Conservation (phyloP, 2,797 vertebrate species). For the Poecilia velifera region DNA sequence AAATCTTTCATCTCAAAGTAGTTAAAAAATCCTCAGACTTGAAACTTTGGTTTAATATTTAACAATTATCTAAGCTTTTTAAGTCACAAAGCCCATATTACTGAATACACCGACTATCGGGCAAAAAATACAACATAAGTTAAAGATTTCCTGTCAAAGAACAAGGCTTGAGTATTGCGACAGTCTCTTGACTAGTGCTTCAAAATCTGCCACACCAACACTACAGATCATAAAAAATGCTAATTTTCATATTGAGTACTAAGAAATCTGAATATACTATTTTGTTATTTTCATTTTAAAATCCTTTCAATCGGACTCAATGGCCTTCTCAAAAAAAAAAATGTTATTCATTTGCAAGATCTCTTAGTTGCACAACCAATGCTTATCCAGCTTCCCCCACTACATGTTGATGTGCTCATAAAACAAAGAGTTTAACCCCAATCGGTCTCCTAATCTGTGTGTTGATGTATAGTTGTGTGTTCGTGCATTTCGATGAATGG, state of each 20-base stretch:
- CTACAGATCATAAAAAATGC: neutral
- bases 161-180: neutral
- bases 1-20: neutral
- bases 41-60: neutral
- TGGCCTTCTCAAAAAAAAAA: too few relatives aligned
- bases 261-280: neutral
- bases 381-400: neutral
- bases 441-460: neutral
- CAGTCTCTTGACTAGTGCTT: neutral
- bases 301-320: too few relatives aligned
- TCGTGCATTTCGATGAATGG: neutral
- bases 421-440: neutral
- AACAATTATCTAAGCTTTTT: neutral
- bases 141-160: neutral
- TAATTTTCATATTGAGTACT: neutral
- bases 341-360: too few relatives aligned
- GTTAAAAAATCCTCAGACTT: neutral
- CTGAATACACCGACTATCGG: neutral
- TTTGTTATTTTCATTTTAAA: too few relatives aligned
- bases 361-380: too few relatives aligned
- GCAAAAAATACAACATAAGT: neutral
- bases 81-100: neutral
- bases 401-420: neutral
- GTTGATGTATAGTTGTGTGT: neutral
- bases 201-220: neutral